Evolutionary conservation across 2,888 invertebrate genomes (phyloP).

Genomic region (Balanococcus diminutus): DNA sequence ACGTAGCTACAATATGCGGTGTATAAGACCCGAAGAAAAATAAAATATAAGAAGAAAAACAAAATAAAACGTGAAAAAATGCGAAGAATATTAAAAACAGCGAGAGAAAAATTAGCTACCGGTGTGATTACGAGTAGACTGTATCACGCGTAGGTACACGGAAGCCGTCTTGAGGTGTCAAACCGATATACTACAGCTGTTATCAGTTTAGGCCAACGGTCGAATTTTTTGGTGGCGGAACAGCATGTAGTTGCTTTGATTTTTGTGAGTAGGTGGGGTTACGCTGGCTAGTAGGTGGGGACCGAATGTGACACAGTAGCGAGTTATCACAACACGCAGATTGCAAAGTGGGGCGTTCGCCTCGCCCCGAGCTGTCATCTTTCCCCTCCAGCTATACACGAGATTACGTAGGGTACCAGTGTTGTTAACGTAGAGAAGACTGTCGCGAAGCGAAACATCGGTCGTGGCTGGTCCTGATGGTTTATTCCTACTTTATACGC

Average conservation of each 20-base stretch:
- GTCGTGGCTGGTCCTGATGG: constrained; percentile 42
- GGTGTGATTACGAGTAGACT: constrained; percentile 40
- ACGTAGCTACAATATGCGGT: neutral
- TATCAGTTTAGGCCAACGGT: constrained; percentile 55
- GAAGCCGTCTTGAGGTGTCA: constrained; percentile 55
- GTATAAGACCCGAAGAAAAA: neutral
- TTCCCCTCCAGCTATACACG: constrained; percentile 32
- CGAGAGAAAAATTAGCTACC: constrained; percentile 44
- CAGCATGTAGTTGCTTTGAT: constrained; percentile 42
- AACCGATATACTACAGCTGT: constrained; percentile 53
- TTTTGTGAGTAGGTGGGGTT: constrained; percentile 52
- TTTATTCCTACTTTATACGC: neutral
- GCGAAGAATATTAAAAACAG: neutral
- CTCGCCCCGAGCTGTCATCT: constrained; percentile 47
- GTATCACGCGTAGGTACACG: constrained; percentile 49
- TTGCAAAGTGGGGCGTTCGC: constrained; percentile 41
- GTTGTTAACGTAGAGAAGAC: neutral
- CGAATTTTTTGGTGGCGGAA: constrained; percentile 51
- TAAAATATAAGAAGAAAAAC: neutral
- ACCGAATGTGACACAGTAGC: constrained; percentile 50
- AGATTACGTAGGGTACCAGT: constrained; percentile 44
- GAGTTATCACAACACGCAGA: constrained; percentile 1
- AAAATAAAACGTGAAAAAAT: neutral
- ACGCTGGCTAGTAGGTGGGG: constrained; percentile 45
- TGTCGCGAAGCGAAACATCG: constrained; percentile 33